Evolutionary conservation across 2,888 invertebrate species (phyloP).

Genomic region (Halictus quadricinctus): DNA sequence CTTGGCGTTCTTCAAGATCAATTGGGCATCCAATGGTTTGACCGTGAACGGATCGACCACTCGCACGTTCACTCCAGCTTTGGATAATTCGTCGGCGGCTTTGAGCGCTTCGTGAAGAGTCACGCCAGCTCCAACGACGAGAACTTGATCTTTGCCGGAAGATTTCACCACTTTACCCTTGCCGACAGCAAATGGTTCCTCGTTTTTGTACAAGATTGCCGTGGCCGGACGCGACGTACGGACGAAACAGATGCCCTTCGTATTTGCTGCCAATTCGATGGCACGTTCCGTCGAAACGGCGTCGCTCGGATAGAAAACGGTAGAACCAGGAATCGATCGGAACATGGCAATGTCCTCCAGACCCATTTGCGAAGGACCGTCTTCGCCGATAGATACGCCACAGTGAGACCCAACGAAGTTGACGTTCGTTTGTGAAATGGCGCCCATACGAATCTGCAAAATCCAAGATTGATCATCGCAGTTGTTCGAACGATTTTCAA

Average conservation of each 20-base stretch:
- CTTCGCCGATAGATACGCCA: slow-evolving; percentile 99
- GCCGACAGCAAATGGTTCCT: slow-evolving; percentile 91
- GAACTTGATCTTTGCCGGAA: slow-evolving; percentile 89
- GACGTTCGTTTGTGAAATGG: slow-evolving; percentile 98
- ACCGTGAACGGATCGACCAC: slow-evolving; percentile 98
- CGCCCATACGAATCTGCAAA: slow-evolving; percentile 97
- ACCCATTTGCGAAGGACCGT: slow-evolving; percentile 99
- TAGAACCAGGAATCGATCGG: slow-evolving; percentile 92
- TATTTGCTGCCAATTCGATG: slow-evolving; percentile 97
- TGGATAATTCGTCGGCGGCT: slow-evolving; percentile 90
- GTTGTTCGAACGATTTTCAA: background rate
- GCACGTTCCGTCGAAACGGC: slow-evolving; percentile 97
- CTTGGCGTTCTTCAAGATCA: slow-evolving; percentile 90
- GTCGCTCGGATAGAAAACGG: slow-evolving; percentile 92
- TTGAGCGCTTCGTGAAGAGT: slow-evolving; percentile 95
- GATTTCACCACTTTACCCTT: slow-evolving; percentile 91
- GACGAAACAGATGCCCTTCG: slow-evolving; percentile 96
- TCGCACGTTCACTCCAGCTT: slow-evolving; percentile 89
- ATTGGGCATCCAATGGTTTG: slow-evolving; percentile 94
- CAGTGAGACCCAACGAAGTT: slow-evolving; percentile 99
- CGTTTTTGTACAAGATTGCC: slow-evolving; percentile 92
- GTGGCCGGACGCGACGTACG: slow-evolving; percentile 97
- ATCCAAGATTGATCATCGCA: slow-evolving; percentile 18
- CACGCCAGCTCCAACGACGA: slow-evolving; percentile 96
- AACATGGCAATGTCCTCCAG: slow-evolving; percentile 99